phyloP scores from a whole-genome alignment of 35 echinoderm and acorn worm species.

The Lytechinus pictus region DNA sequence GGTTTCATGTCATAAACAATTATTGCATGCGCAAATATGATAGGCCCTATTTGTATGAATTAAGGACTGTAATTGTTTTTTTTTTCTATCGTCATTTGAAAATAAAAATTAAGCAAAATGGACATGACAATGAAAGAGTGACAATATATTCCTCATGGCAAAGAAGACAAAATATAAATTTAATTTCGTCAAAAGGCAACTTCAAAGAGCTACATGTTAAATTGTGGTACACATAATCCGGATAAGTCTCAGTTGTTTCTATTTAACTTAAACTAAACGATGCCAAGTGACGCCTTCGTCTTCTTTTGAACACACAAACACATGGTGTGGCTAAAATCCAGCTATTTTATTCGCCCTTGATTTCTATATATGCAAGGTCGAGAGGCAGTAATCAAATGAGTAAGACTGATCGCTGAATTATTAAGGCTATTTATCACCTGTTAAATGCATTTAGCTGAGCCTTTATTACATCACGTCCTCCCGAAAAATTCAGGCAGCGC shows the following conservation, averaged over 20 bases:
- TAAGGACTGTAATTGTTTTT: no score
- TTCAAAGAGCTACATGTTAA: not conserved
- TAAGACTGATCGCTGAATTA: not conserved
- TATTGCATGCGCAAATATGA: no score
- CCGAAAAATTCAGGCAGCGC: not conserved
- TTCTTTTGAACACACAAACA: not conserved
- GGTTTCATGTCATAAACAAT: no score
- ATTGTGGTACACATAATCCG: not conserved
- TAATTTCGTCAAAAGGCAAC: not conserved
- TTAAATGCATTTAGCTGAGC: not conserved
- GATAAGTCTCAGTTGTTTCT: not conserved
- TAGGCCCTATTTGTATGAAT: no score
- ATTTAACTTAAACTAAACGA: not conserved
- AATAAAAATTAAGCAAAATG: no score
- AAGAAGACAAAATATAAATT: no score
- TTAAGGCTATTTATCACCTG: conserved; percentile 2
- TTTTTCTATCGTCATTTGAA: no score
- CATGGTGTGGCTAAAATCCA: not conserved
- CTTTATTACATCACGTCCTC: not conserved
- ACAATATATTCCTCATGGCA: no score
- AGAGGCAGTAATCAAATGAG: not conserved
- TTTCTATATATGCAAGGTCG: not conserved
- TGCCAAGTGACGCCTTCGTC: not conserved
- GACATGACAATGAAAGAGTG: no score
- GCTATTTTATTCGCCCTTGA: not conserved